Base-by-base conservation (phyloP, 2,888 invertebrate species). In the Rapana venosa region DNA sequence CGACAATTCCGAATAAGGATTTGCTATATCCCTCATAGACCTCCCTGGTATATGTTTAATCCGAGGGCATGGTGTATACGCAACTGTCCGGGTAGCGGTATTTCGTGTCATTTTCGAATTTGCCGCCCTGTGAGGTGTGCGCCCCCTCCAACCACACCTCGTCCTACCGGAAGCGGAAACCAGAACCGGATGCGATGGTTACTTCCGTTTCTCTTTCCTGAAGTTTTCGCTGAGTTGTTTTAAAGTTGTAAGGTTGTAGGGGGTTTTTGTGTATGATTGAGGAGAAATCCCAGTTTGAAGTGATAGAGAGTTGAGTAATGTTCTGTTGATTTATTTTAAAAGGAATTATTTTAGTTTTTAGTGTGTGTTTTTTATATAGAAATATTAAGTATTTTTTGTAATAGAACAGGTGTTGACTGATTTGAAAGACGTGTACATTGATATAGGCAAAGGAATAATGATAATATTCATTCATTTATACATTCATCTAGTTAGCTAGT, bases 11-110 rank as follows among this genome's bases (percentile, higher is more conserved):
- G 30, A 5, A n/a, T 26, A 11, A 74, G 30, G 8, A 56, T 13
- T 1, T 89, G 89, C 32, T 89, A 89, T 85, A 32, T 85, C 56
- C 89, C 89, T 17, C 47, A 66, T 58, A 35, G 74, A 8, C 66
- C 89, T 1, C 85, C 89, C 5, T 74, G 74, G 84, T 84, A 89
- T 22, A 22, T 89, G 30, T 35, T 36, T 2, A 74, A 84, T 17
- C 70, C 89, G 2, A 13, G 56, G 22, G 36, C 6, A 0, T 89
- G 89, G 89, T 89, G 89, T 30, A 26, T 11, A 20, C 70, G 85
- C 0, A 89, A 85, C 85, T 89, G 89, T 22, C 89, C 89, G 26
- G 74, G 77, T 15, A 56, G 85, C 4, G 56, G 89, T n/a, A 5
- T 32, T 20, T 15, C 36, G 13, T 89, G 89, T 61, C 22, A 85